These are phyloP conservation scores for Atopsyche davidsoni DNA, from an alignment of 1,140 invertebrate genomes.

Conservation along the genomic window DNA sequence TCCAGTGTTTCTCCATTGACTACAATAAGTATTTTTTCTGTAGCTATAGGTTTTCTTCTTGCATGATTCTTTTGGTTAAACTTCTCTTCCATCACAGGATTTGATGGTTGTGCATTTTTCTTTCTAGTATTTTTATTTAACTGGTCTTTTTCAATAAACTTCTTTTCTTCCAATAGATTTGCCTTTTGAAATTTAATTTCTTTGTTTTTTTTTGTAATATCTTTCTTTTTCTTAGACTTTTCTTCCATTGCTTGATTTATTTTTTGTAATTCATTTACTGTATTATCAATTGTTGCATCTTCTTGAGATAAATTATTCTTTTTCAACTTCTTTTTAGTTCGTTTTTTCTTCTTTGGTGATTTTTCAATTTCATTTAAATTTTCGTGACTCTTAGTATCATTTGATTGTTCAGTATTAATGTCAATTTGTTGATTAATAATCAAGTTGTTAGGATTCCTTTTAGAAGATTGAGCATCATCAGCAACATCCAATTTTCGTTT, in stretches of 20 bases:
- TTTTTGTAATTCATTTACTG: too few species aligned
- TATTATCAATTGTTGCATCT: conserved; percentile 10
- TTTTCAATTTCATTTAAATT: conserved; percentile 5
- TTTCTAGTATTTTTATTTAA: conserved; percentile 10
- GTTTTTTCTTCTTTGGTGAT: conserved; percentile 12
- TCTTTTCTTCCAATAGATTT: conserved; percentile 27
- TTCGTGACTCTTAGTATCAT: too few species aligned
- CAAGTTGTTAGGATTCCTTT: too few species aligned
- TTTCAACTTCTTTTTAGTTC: conserved; percentile 18
- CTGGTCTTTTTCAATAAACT: not conserved
- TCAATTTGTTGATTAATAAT: too few species aligned
- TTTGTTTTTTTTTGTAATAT: conserved; percentile 31
- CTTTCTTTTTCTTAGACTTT: conserved; percentile 36
- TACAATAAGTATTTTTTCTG: conserved; percentile 46
- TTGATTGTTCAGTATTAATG: too few species aligned
- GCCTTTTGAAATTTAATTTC: conserved; percentile 24
- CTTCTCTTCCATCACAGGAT: not conserved
- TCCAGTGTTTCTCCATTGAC: conserved; percentile 60
- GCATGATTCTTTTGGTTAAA: conserved; percentile 35
- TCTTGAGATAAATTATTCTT: not conserved
- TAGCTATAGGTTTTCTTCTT: conserved; percentile 47
- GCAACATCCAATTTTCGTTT: too few species aligned
- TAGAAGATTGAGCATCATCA: too few species aligned
- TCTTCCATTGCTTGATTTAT: conserved; percentile 12
- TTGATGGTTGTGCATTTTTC: not conserved